phyloP scores from a whole-genome alignment of 2,888 invertebrate genomes.

The Empis stercorea region DNA sequence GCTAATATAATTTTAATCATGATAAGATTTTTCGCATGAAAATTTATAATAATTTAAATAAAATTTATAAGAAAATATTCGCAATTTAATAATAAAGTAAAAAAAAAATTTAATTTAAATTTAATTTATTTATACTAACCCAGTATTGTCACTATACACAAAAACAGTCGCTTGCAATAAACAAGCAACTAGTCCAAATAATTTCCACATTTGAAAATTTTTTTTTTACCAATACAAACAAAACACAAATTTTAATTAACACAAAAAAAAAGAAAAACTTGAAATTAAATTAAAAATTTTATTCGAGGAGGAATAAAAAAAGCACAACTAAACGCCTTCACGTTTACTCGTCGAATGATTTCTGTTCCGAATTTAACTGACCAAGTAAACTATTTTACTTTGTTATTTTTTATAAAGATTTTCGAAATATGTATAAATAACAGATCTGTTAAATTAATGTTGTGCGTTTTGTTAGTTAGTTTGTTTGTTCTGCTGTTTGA shows the following conservation, averaged over 20 bases:
- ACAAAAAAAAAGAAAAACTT: not conserved
- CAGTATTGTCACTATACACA: not conserved
- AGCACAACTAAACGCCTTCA: not conserved
- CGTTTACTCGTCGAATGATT: not conserved
- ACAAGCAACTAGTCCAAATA: not conserved
- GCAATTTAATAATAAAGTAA: not conserved
- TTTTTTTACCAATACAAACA: not conserved
- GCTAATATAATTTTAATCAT: too few relatives aligned
- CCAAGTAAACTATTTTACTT: not conserved
- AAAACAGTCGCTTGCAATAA: not conserved
- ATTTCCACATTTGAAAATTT: not conserved
- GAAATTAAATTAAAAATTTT: not conserved
- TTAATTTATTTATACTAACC: not conserved
- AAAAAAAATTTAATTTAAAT: not conserved
- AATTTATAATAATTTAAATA: too few relatives aligned
- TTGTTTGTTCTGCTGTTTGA: not conserved
- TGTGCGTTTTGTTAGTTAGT: not conserved
- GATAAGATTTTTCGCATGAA: too few relatives aligned
- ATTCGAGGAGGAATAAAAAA: not conserved
- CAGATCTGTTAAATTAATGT: too few relatives aligned
- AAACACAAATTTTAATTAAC: not conserved
- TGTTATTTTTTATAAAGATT: too few relatives aligned
- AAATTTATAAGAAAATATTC: not conserved
- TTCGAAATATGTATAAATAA: too few relatives aligned
- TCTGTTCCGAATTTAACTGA: not conserved